Percentiles rank a stretch among this genome's conserved stretches.
Conservation (phyloP, 2,888 invertebrate genomes). For the Aleiodes leptofemur region DNA sequence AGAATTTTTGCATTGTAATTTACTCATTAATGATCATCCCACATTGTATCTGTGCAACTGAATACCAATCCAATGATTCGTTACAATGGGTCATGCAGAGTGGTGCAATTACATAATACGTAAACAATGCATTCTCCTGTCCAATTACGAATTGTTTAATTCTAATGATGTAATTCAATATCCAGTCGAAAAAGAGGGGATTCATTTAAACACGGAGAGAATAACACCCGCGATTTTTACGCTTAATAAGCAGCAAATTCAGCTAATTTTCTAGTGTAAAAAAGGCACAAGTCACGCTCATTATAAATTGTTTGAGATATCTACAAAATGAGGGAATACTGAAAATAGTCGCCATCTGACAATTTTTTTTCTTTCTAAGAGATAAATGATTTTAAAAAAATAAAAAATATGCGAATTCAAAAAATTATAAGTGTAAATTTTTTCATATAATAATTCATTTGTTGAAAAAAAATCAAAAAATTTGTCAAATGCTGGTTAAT, state of each 20-base stretch:
- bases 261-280: neutral
- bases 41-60: constrained; percentile 42
- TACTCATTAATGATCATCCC: constrained; percentile 42
- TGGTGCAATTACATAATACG: neutral
- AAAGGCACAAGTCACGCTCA: constrained; percentile 4
- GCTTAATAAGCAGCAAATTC: too few species aligned
- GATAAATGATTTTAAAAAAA: too few species aligned
- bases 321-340: too few species aligned
- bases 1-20: constrained; percentile 27
- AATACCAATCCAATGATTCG: constrained; percentile 40
- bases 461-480: too few species aligned
- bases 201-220: neutral
- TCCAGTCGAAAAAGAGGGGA: too few species aligned
- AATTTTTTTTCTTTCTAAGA: too few species aligned
- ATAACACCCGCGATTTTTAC: neutral
- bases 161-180: constrained; percentile 28
- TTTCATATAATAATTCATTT: too few species aligned
- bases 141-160: constrained; percentile 15
- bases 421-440: too few species aligned
- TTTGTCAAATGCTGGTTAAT: too few species aligned
- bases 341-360: too few species aligned
- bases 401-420: too few species aligned
- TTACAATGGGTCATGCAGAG: neutral
- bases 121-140: constrained; percentile 21
- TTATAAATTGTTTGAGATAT: neutral